Evolutionary conservation across 2,888 invertebrate species (phyloP), one percentile per base, ranked within the genome.

Genomic region (Platypus cylindrus): DNA sequence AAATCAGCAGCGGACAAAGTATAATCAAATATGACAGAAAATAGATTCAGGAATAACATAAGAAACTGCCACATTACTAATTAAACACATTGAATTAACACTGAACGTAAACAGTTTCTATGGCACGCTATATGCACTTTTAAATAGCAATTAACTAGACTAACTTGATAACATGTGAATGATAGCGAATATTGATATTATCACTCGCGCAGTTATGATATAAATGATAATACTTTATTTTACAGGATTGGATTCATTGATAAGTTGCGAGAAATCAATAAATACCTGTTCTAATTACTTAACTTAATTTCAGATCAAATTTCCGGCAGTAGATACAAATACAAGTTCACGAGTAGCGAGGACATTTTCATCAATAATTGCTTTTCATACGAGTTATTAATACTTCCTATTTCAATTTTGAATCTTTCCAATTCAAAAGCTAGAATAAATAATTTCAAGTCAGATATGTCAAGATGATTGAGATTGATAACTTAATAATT

Each of bases 131-230:
- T 48, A 45, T 50, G 52, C n/a, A n/a, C n/a, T 53, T 52, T 52
- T 49, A 48, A 44, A 45, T 41, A 48, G 44, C 48, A 45, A 42
- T 44, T 46, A 48, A 45, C 48, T 47, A 48, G 45, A 53, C 52
- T 52, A 45, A 48, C 45, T 47, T 50, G 48, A 50, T 49, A 50
- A 43, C n/a, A n/a, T n/a, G 41, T 45, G 45, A 27, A 41, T 50
- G 51, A 57, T 57, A 54, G 51, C 52, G 52, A 54, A 52, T 55
- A 55, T 56, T 54, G 56, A 56, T 55, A 54, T 48, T 50, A 45
- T 39, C 52, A 46, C 50, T 49, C 49, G 54, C 55, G 52, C 51
- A 55, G 46, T 46, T 43, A 44, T 40, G 34, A 32, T 23, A n/a
- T n/a, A 29, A 32, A 47, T 42, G 46, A 48, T 48, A 48, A 47